These are phyloP conservation scores for Phoxinus dragarum DNA, from an alignment of 2,797 vertebrate genomes.

Conservation along the genomic window DNA sequence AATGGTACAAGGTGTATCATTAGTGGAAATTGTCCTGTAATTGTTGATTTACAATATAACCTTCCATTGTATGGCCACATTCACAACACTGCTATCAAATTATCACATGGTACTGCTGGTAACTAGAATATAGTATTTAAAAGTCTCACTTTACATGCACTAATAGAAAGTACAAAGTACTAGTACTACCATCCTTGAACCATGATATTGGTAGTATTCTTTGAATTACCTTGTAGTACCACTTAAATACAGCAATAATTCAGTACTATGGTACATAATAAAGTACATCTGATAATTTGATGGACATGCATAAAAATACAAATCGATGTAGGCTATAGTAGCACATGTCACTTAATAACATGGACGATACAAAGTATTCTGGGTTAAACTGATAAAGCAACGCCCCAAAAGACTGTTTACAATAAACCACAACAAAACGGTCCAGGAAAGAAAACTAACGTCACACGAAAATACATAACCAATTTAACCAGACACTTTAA, in stretches of 20 bases:
- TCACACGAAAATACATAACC: neutral
- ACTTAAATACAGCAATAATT: neutral
- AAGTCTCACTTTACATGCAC: neutral
- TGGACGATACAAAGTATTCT: neutral
- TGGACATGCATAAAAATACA: neutral
- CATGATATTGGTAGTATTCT: neutral
- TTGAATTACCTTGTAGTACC: neutral
- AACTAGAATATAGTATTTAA: neutral
- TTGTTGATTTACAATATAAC: neutral
- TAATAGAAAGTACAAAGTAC: neutral
- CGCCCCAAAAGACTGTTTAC: neutral
- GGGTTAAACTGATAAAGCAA: neutral
- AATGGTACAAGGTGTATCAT: constrained; percentile 4
- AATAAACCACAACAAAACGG: neutral
- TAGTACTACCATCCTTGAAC: neutral
- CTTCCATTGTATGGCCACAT: neutral
- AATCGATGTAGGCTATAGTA: neutral
- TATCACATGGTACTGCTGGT: neutral
- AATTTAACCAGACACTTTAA: neutral
- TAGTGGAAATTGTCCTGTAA: neutral
- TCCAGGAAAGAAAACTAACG: neutral
- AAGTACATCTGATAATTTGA: neutral
- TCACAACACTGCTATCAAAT: neutral
- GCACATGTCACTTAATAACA: neutral
- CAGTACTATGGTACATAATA: neutral